Base-by-base conservation (phyloP, 2,113 vertebrate genomes). In the Pedetes capensis region DNA sequence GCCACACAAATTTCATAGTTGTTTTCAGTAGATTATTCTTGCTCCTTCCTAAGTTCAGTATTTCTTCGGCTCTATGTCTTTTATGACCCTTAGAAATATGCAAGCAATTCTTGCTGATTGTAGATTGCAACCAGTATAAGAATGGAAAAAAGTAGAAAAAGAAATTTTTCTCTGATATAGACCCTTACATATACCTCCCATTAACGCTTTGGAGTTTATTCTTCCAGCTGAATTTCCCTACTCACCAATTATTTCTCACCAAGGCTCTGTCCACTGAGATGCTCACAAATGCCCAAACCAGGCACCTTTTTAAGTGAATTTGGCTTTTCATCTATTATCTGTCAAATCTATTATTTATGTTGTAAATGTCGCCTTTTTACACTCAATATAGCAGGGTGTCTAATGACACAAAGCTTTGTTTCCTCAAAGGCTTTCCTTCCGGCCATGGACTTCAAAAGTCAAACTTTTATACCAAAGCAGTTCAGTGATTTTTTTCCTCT, bases 311-410 rank as follows among this genome's bases (percentile, higher is more conserved):
- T 66, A 44, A 51, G 8, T 8, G 44, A 44, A 53, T 29, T 55
- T 29, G 29, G n/a, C 34, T 89, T 91, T 89, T 76, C 66, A 59
- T n/a, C 51, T 66, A 1, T 89, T 64, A 44, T 68, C 81, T 75
- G 79, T 7, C 34, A 91, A 64, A 93, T 85, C 83, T 85, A 81
- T 74, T 91, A 93, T 93, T 96, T 75, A 91, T 34, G 11, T 10
- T 22, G 16, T 88, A 91, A 81, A 85, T 49, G 59, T 32, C 80
- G 18, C 53, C 39, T 89, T 85, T 85, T 85, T 47, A 66, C 14
- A 81, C 25, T 82, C 59, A 59, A 47, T 64, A 6, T 61, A 37
- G 87, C 37, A n/a, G 27, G 23, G 29, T 6, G n/a, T 76, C 18
- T 76, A 69, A 14, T 29, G 78, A 85, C 25, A 93, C 37, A 85